Base-by-base conservation (phyloP, 2,113 vertebrate species). In the Callipepla californica region DNA sequence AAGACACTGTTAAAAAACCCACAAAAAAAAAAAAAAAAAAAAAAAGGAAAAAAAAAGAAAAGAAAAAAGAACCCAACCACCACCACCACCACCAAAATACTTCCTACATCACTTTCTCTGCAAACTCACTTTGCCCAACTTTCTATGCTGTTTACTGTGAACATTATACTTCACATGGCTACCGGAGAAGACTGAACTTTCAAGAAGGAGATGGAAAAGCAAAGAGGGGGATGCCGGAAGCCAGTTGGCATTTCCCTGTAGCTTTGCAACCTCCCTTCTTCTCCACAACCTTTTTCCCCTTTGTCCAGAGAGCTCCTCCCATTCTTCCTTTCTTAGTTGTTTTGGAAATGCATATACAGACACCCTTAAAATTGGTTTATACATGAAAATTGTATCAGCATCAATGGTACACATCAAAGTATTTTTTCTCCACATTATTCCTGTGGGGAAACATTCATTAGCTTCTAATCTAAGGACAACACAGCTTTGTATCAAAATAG, bases 151-250 rank as follows among this genome's bases (percentile, higher is more conserved):
- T 1, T 34, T 11, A 3, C 40, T 6, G 28, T 4, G 25, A 59
- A 42, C 1, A 22, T 6, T 34, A 22, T 13, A 2, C 20, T 26
- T 66, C 11, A 18, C 0, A 2, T 2, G 66, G 38, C 38, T 36
- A 40, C 23, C 32, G 2, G 23, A 47, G n/a, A 21, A 21, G 44
- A 28, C 9, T 63, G 15, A 14, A 28, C 57, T 45, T 30, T 3
- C 18, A 38, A 65, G 47, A 50, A 21, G 2, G 18, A 80, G 68
- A 32, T 15, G 45, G n/a, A 69, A n/a, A n/a, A 62, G 40, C 3
- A 0, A 50, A 50, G 17, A 74, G 9, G 23, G 19, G 61, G 63
- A 86, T 42, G 36, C n/a, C 1, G 10, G 21, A 72, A 36, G 9
- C 6, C 36, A 57, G 22, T 9, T 30, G 70, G 42, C 50, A 50